These are phyloP conservation scores for Chaenocephalus aceratus DNA, from an alignment of 2,113 vertebrate genomes.

Conservation along the genomic window DNA sequence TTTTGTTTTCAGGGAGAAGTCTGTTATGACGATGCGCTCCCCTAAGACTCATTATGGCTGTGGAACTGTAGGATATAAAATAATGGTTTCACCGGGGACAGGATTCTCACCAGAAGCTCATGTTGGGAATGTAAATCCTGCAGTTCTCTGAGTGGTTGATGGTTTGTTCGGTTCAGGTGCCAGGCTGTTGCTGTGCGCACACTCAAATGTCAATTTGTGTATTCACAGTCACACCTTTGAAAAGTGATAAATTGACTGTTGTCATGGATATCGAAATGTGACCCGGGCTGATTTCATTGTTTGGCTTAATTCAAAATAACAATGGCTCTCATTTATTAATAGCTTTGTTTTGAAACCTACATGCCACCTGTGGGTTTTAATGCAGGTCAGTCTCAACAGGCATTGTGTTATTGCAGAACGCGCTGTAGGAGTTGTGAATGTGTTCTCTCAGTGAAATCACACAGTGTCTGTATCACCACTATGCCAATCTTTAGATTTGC, in stretches of 20 bases:
- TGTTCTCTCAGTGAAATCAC: slow-evolving; percentile 29
- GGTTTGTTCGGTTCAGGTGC: slow-evolving; percentile 28
- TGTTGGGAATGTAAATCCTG: slow-evolving; percentile 44
- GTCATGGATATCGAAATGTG: slow-evolving; percentile 62
- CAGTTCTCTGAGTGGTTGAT: slow-evolving; percentile 21
- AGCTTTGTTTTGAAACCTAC: slow-evolving; percentile 32
- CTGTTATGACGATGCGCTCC: slow-evolving; percentile 43
- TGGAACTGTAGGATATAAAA: slow-evolving; percentile 71
- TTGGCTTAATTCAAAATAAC: slow-evolving; percentile 23
- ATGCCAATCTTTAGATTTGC: slow-evolving; percentile 30
- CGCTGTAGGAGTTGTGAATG: slow-evolving; percentile 31
- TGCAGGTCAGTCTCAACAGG: slow-evolving; percentile 35
- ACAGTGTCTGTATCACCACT: slow-evolving; percentile 25
- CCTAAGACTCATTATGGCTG: slow-evolving; percentile 61
- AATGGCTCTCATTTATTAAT: slow-evolving; percentile 30
- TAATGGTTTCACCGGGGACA: slow-evolving; percentile 69
- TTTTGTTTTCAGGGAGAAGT: slow-evolving; percentile 44
- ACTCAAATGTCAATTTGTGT: slow-evolving; percentile 36
- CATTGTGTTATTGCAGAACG: slow-evolving; percentile 27
- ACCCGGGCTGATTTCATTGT: no score
- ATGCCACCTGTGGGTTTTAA: slow-evolving; percentile 53
- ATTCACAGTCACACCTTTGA: slow-evolving; percentile 21
- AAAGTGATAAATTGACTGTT: slow-evolving; percentile 42
- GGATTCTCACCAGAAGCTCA: slow-evolving; percentile 34
- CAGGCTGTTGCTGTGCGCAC: slow-evolving; percentile 23